Base-by-base conservation (phyloP, 2,888 invertebrate genomes). In the Nemotelus nigrinus region DNA sequence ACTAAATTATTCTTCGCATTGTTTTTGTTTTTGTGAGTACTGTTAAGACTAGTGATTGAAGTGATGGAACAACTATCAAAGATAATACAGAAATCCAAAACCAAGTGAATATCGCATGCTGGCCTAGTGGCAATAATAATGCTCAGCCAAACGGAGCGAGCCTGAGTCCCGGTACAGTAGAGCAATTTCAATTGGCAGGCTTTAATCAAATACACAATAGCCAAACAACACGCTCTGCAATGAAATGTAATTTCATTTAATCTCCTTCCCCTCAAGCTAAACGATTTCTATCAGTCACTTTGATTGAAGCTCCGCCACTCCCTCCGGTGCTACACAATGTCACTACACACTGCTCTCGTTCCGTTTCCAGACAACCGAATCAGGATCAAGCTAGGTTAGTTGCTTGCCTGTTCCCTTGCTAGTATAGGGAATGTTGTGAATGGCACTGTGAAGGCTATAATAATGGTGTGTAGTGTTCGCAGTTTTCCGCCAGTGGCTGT, bases 211-310 rank as follows among this genome's bases (percentile, higher is more conserved):
- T 70, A 70, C 70, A 70, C 55, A 70, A 70, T 70, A 70, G 10
- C 25, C 53, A 43, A 10, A 7, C 63, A 72, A 55, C 71, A 55
- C 57, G 39, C 68, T 25, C 71, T 48, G 71, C 55, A 71, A 71
- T 74, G 63, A 74, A 74, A 74, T 74, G 74, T 74, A 74, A 74
- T 74, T 74, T 74, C 74, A 74, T 74, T 74, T 74, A 74, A 74
- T 74, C 74, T 74, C 41, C 60, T 63, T 72, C 48, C 60, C 74
- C 74, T 74, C 60, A 41, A 63, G 74, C 74, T 60, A 74, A 74
- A 74, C 74, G 74, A 48, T 74, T 74, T 63, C 74, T 63, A 74
- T 74, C 74, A 74, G 74, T 74, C 74, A 74, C 74, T 74, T 74
- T 74, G 74, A 74, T 74, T 74, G 74, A 74, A 74, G 74, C 53